Conservation (phyloP, 2,888 invertebrate species). For the Drosophila borealis region DNA sequence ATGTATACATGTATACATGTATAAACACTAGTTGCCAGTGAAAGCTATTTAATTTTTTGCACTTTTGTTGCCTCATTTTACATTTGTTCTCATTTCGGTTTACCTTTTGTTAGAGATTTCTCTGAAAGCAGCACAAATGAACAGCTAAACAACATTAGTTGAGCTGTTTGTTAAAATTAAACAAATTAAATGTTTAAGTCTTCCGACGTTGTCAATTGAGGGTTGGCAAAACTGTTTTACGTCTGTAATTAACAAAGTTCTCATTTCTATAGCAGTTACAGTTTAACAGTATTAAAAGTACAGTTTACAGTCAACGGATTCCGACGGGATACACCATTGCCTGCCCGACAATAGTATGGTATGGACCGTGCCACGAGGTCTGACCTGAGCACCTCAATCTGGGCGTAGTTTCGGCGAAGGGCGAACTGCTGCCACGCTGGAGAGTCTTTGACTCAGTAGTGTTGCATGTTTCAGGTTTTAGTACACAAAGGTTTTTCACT, state of each 20-base stretch:
- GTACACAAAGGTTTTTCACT: too few species aligned
- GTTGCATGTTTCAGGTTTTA: too few species aligned
- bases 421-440: too few species aligned
- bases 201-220: constrained; percentile 32
- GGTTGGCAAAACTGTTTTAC: neutral
- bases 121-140: constrained; percentile 29
- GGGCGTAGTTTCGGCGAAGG: too few species aligned
- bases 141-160: constrained; percentile 41
- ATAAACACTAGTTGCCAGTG: constrained; percentile 11
- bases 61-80: constrained; percentile 9
- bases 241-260: neutral
- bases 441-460: too few species aligned
- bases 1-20: neutral
- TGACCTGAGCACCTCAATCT: too few species aligned
- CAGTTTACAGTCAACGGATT: too few species aligned
- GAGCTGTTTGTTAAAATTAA: constrained; percentile 54
- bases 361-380: too few species aligned
- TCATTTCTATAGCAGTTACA: neutral
- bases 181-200: constrained; percentile 55
- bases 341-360: too few species aligned
- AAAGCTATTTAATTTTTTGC: constrained; percentile 29
- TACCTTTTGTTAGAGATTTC: constrained; percentile 45
- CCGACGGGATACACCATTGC: too few species aligned
- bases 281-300: neutral
- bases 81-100: constrained; percentile 22